Percentiles rank a stretch among this genome's conserved stretches.
phyloP scores from a whole-genome alignment of 2,888 invertebrate genomes.

The Folsomia candida region DNA sequence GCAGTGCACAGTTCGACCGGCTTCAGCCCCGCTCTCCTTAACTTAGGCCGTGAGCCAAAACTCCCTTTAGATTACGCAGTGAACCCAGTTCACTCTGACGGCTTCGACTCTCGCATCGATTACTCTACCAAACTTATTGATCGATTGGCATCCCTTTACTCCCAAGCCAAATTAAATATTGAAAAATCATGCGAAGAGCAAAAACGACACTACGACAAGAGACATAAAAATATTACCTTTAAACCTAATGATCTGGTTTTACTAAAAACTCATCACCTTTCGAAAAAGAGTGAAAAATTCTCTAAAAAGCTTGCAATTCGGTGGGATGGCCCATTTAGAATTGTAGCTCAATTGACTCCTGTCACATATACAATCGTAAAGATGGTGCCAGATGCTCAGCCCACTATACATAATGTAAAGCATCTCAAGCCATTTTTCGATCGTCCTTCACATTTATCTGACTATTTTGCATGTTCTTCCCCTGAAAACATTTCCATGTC shows the following conservation, averaged over 20 bases:
- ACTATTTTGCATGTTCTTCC: no score
- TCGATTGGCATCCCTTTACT: conserved; percentile 9
- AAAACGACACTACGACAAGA: conserved; percentile 21
- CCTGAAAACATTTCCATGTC: no score
- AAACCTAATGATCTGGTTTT: conserved; percentile 30
- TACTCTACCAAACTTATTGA: conserved; percentile 17
- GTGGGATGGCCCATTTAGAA: no score
- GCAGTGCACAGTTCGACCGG: conserved; percentile 35
- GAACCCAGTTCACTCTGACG: not conserved
- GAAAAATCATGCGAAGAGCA: conserved; percentile 20
- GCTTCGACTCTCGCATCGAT: conserved; percentile 1
- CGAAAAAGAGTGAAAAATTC: conserved; percentile 18
- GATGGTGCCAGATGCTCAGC: no score
- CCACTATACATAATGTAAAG: not conserved
- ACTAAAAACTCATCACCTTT: conserved; percentile 23
- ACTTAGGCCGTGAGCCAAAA: conserved; percentile 28
- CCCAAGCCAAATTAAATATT: conserved; percentile 1
- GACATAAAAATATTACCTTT: conserved; percentile 2
- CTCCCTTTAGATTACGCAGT: conserved; percentile 28
- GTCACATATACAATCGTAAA: no score
- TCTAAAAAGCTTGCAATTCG: conserved; percentile 14
- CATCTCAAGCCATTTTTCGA: conserved; percentile 14
- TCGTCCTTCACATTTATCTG: no score
- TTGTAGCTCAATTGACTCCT: no score
- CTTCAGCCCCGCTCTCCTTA: conserved; percentile 31